Evolutionary conservation across 2,797 vertebrate genomes (phyloP), one percentile per base, ranked within the genome.

Genomic region (Lerista edwardsae): DNA sequence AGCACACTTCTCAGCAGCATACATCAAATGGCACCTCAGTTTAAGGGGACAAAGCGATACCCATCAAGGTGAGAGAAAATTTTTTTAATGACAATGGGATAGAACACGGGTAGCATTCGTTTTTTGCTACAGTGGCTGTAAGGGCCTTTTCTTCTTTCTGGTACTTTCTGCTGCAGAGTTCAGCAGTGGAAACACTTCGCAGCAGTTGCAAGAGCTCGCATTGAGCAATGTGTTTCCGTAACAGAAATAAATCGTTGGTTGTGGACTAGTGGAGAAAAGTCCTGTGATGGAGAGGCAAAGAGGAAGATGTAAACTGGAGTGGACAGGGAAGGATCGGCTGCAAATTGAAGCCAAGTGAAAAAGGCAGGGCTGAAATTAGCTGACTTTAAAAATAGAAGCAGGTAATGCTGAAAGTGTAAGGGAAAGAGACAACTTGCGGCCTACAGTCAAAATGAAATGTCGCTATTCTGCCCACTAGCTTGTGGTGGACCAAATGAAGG

Each of bases 311-410:
- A 94, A 90, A 87, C 4, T 83, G 76, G 82, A 34, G 12, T 68
- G 47, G 82, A 85, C 90, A 93, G 76, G 9, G 78, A 89, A 80
- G 21, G 69, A 83, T 80, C 76, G 36, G 47, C 69, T 84, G 72
- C 85, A 73, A 84, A 77, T 51, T 94, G 79, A 95, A 78, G 39
- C 69, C 80, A 93, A 92, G 77, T 79, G 44, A 41, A 94, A 89
- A 87, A 78, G 78, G 68, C 88, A 84, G 69, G 86, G 86, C 36
- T 67, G 62, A 92, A 95, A 94, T 95, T 92, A 91, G 84, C 90
- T 92, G 72, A 80, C 84, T 90, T 88, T 55, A 91, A 83, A 80
- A 87, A 41, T 31, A 17, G 17, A 71, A 75, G 61, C 4, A 2
- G 82, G 82, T 78, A 84, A 74, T 71, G n/a, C 73, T 88, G 79